Evolutionary conservation across 2,888 invertebrate genomes (phyloP).

Genomic region (Tenthredo amoena): DNA sequence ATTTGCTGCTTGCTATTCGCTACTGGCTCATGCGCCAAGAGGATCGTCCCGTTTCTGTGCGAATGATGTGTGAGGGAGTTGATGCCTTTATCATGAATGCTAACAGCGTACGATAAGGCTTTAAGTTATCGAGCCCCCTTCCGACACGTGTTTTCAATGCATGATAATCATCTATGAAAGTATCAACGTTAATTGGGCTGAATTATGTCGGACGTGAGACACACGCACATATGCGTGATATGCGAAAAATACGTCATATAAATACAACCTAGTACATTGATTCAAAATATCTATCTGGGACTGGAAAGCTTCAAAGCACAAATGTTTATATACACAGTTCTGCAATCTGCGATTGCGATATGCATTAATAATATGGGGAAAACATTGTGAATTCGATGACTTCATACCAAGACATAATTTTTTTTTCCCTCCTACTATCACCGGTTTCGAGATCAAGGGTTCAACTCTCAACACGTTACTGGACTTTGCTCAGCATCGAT

Average conservation of each 20-base stretch:
- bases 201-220: not conserved
- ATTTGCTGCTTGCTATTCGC: not conserved
- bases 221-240: too few relatives aligned
- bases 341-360: not conserved
- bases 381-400: not conserved
- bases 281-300: not conserved
- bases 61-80: not conserved
- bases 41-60: not conserved
- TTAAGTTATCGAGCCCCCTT: not conserved
- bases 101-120: not conserved
- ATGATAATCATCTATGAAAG: not conserved
- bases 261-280: not conserved
- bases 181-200: not conserved
- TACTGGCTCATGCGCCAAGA: not conserved
- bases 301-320: not conserved
- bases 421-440: not conserved
- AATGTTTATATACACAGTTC: not conserved
- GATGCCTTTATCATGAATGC: not conserved
- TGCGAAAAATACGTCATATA: not conserved
- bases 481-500: conserved; percentile 1
- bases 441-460: not conserved
- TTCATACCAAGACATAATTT: not conserved
- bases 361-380: not conserved
- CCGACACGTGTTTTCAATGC: not conserved
- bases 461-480: not conserved